Evolutionary conservation across 2,113 vertebrate genomes (phyloP), one percentile per base, ranked within the genome.

Genomic region (Gadus chalcogrammus): DNA sequence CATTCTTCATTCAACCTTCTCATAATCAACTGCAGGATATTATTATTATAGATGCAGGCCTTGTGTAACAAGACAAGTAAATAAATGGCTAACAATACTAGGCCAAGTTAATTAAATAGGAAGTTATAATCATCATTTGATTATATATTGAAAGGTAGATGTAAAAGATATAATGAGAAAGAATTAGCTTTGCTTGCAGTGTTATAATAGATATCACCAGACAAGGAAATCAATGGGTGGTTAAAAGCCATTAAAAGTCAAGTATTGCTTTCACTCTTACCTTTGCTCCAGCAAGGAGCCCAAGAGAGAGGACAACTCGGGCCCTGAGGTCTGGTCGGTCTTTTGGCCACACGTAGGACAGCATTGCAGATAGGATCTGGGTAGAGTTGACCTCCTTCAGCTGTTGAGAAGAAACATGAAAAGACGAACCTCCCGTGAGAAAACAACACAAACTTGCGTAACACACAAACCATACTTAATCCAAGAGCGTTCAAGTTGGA

Each of bases 321-420:
- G 95, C 93, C 16, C 95, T 87, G 3, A 99, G 91, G 88, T 99
- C 97, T 4, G 97, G 97, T 79, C 96, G 90, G 75, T 99, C 94
- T 67, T 93, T 94, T 65, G 97, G 97, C 97, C 97, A 99, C 71
- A 99, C 96, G 0, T 99, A 97, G 4, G 94, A 92, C 71, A 98
- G 77, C 97, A 99, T 99, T 0, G 95, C 96, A 81, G 88, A 88
- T 64, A 99, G 82, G 78, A 99, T 99, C 85, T 92, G 93, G 63
- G 81, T 52, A 75, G 92, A 91, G 86, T 98, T 92, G 20, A 97
- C 92, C 74, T 98, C 97, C 64, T 94, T 97, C 80, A 99, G 83
- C 97, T 99, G 58, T 76, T 38, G 5, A 77, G 27, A 74, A 61
- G 69, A 67, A 48, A 67, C 65, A 79, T 88, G 53, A 84, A 82